Evolutionary conservation across 2,113 vertebrate genomes (phyloP).

Genomic region (Ahaetulla prasina): DNA sequence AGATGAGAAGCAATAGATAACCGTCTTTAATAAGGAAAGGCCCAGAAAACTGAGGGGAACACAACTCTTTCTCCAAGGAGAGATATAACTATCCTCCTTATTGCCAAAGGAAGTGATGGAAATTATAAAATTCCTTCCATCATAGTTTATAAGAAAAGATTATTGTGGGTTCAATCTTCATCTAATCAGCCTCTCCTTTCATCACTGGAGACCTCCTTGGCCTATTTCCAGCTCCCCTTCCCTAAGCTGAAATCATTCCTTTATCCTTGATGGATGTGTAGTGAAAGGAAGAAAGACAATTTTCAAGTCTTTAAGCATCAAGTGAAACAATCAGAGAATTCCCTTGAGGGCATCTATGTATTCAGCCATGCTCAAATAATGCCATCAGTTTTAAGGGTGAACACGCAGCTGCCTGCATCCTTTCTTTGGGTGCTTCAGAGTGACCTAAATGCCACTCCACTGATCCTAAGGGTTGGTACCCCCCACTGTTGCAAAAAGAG

Average conservation of each 20-base stretch:
- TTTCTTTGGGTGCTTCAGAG: neutral
- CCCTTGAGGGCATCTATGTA: neutral
- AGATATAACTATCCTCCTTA: neutral
- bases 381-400: neutral
- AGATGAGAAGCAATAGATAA: neutral
- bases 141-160: neutral
- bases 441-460: neutral
- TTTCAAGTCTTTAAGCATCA: neutral
- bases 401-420: neutral
- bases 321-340: neutral
- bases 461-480: neutral
- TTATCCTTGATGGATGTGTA: neutral
- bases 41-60: neutral
- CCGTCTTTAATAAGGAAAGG: neutral
- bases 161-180: neutral
- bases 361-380: neutral
- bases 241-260: neutral
- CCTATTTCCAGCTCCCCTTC: neutral
- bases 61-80: neutral
- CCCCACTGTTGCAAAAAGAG: neutral
- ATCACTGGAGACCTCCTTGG: neutral
- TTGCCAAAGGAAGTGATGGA: neutral
- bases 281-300: neutral
- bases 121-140: neutral
- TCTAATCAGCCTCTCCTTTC: neutral